Base-by-base conservation (phyloP, 1,140 invertebrate species). In the Anadara kagoshimensis region DNA sequence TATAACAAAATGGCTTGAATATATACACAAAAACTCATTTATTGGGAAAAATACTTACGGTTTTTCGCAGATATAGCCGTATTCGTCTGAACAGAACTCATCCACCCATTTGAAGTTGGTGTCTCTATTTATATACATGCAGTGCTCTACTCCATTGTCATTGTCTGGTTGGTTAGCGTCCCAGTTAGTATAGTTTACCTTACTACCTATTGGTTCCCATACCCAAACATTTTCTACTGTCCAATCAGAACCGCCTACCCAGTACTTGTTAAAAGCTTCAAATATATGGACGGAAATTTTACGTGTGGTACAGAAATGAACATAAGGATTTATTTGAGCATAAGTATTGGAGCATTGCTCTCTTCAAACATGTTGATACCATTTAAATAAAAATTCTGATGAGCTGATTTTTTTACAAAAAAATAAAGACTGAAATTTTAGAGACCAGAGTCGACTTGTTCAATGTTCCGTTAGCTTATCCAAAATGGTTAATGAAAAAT, bases 201-300 rank as follows among this genome's bases (percentile, higher is more conserved):
- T 24, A 36, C 12, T 12, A n/a, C 62, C 62, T 18, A 7, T 29
- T n/a, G 62, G 24, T 29, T 64, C 62, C 62, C 62, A 64, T 14
- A 64, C 11, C 62, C 62, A 64, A 1, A 10, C 1, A 5, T 24
- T 45, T 26, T 64, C 62, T 18, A 10, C 18, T 64, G 44, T 51
- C 62, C 62, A 64, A 49, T 64, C 62, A 64, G 45, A 51, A 5
- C 62, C 62, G 22, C 62, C 62, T 20, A 64, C 29, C 62, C 62
- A 64, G 20, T 29, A 64, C 8, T 7, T 5, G 18, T 26, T 7
- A 36, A 7, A 36, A 7, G 2, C 29, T 36, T 36, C 7, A 36
- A 36, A 36, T 36, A 36, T n/a, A n/a, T n/a, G n/a, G n/a, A n/a
- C n/a, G n/a, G n/a, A n/a, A n/a, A n/a, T n/a, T n/a, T n/a, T n/a